These are phyloP conservation scores for Spilogale gracilis DNA, from an alignment of 2,113 vertebrate genomes.

Conservation along the genomic window DNA sequence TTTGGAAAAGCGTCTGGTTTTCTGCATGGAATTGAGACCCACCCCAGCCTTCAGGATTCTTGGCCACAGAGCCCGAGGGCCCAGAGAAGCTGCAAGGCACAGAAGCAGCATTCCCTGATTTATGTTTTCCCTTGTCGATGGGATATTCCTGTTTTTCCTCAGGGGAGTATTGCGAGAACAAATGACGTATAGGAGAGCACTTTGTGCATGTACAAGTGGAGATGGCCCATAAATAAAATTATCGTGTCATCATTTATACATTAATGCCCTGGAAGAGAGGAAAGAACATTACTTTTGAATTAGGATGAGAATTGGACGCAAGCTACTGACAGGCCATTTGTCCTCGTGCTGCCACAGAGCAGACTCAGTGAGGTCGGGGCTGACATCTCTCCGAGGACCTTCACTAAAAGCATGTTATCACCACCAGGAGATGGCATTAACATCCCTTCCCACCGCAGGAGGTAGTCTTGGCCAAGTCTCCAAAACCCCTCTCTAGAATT, in stretches of 20 bases:
- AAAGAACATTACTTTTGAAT: neutral
- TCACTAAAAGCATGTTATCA: fast-evolving
- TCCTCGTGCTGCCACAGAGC: neutral
- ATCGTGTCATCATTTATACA: neutral
- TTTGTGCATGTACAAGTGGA: fast-evolving
- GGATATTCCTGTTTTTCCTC: neutral
- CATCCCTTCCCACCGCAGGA: fast-evolving
- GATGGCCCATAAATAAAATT: neutral
- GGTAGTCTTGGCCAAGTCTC: neutral
- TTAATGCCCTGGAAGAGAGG: neutral
- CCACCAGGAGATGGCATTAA: neutral
- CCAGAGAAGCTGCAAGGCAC: neutral
- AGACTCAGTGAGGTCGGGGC: fast-evolving
- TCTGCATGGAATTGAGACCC: neutral
- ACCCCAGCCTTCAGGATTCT: neutral
- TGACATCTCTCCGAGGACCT: neutral
- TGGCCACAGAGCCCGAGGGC: neutral
- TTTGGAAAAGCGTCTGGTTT: neutral
- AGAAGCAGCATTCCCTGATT: fast-evolving
- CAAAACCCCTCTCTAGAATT: neutral
- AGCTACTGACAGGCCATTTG: neutral
- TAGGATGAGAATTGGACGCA: neutral
- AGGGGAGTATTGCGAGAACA: neutral
- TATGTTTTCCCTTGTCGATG: fast-evolving
- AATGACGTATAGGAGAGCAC: neutral